These are phyloP conservation scores for Eupsilia transversa DNA, from an alignment of 2,888 invertebrate genomes.

Conservation along the genomic window DNA sequence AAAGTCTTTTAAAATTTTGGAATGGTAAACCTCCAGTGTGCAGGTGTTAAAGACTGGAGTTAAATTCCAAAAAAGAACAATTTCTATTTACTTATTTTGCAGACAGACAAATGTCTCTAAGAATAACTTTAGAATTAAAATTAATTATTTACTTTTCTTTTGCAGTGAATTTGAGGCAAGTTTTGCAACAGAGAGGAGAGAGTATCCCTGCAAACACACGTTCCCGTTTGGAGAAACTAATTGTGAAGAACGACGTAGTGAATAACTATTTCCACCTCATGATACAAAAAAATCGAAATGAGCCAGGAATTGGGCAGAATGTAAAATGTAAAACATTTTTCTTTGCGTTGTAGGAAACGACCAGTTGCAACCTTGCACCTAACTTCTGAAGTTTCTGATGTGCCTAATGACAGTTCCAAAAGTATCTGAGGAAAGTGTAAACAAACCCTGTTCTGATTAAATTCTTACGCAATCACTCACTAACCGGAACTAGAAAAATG, in stretches of 20 bases:
- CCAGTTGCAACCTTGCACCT: no score
- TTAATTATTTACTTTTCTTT: slow-evolving; percentile 32
- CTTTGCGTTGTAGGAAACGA: no score
- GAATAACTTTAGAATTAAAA: not conserved
- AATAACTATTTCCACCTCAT: slow-evolving; percentile 24
- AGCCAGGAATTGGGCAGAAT: not conserved
- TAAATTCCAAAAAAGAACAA: no score
- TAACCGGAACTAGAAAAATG: not conserved
- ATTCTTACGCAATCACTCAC: no score
- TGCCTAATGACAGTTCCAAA: not conserved
- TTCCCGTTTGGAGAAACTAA: slow-evolving; percentile 32
- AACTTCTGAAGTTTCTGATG: not conserved
- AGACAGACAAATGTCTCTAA: no score
- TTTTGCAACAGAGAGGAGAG: slow-evolving; percentile 8
- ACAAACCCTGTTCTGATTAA: not conserved
- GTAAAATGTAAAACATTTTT: slow-evolving; percentile 21
- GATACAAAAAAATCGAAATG: slow-evolving; percentile 15
- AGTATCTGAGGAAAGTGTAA: not conserved
- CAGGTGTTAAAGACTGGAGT: no score
- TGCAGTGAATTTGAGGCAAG: slow-evolving; percentile 73
- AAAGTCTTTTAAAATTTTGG: not conserved
- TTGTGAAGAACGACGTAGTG: slow-evolving; percentile 31
- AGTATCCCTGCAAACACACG: not conserved
- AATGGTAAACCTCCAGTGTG: no score
- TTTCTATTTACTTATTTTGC: no score